These are phyloP conservation scores for Trissolcus brochymenae DNA, from an alignment of 2,888 invertebrate species.

Conservation along the genomic window DNA sequence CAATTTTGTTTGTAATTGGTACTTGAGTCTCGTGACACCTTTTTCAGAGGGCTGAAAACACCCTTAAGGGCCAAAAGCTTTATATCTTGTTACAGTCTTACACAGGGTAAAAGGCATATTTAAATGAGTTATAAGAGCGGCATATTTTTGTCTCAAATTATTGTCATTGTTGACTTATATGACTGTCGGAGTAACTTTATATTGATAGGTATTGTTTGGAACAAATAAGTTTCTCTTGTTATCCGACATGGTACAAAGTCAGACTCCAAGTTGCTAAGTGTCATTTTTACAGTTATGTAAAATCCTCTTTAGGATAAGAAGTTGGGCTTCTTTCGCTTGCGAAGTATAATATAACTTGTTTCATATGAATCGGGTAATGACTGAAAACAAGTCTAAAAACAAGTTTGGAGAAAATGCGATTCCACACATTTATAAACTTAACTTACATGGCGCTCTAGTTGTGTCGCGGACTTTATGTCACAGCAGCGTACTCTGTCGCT, in stretches of 20 bases:
- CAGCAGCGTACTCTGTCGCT: too few species aligned
- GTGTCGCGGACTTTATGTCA: neutral
- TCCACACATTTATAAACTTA: conserved; percentile 15
- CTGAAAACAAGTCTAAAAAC: conserved; percentile 46
- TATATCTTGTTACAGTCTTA: neutral
- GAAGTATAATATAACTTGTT: conserved; percentile 44
- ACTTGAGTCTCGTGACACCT: too few species aligned
- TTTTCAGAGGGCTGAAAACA: too few species aligned
- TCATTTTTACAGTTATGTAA: conserved; percentile 49
- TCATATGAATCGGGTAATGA: conserved; percentile 31
- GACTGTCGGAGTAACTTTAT: conserved; percentile 2
- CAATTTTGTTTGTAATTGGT: too few species aligned
- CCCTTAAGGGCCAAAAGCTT: too few species aligned
- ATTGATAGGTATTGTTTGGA: conserved; percentile 26
- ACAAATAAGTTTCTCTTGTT: conserved; percentile 35
- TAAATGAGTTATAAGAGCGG: neutral
- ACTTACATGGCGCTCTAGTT: conserved; percentile 4
- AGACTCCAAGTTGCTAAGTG: conserved; percentile 35
- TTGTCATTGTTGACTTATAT: neutral
- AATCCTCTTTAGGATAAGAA: conserved; percentile 44
- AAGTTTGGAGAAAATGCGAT: conserved; percentile 14
- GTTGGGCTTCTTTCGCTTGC: conserved; percentile 32
- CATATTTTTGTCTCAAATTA: neutral
- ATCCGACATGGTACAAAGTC: conserved; percentile 15
- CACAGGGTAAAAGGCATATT: neutral